These are phyloP conservation scores for Bucorvus abyssinicus DNA, from an alignment of 2,797 vertebrate genomes.

Conservation along the genomic window DNA sequence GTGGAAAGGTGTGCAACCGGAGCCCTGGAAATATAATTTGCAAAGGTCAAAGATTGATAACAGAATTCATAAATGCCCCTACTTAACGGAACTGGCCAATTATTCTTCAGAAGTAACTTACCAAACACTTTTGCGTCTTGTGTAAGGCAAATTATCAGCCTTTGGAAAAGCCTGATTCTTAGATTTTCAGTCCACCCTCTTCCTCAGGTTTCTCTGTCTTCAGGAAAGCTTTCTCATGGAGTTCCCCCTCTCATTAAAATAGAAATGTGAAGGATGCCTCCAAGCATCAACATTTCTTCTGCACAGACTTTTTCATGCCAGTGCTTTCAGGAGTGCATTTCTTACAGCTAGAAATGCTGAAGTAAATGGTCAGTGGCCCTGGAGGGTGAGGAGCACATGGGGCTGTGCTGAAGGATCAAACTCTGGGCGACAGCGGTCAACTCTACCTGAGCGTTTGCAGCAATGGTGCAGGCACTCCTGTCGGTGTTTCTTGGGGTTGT, in stretches of 20 bases:
- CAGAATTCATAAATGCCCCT: slow-evolving; percentile 8
- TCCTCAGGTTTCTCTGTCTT: background rate
- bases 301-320: too few species aligned
- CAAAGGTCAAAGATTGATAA: slow-evolving; percentile 49
- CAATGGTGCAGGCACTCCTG: background rate
- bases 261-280: background rate
- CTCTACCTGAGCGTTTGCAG: background rate
- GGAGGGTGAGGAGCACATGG: background rate
- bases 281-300: background rate
- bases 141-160: background rate
- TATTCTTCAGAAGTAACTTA: background rate
- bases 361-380: background rate
- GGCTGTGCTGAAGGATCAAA: background rate
- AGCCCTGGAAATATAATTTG: background rate
- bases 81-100: background rate
- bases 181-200: too few species aligned
- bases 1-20: slow-evolving; percentile 6
- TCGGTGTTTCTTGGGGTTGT: background rate
- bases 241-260: background rate
- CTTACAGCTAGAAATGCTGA: background rate
- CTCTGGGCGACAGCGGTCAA: accelerated
- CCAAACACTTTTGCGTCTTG: background rate
- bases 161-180: background rate
- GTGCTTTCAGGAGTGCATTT: background rate
- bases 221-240: background rate